Percentiles rank a stretch among this genome's conserved stretches.
These are phyloP conservation scores for Ceratoteleas bidentatus DNA, from an alignment of 1,140 invertebrate species.

Conservation along the genomic window DNA sequence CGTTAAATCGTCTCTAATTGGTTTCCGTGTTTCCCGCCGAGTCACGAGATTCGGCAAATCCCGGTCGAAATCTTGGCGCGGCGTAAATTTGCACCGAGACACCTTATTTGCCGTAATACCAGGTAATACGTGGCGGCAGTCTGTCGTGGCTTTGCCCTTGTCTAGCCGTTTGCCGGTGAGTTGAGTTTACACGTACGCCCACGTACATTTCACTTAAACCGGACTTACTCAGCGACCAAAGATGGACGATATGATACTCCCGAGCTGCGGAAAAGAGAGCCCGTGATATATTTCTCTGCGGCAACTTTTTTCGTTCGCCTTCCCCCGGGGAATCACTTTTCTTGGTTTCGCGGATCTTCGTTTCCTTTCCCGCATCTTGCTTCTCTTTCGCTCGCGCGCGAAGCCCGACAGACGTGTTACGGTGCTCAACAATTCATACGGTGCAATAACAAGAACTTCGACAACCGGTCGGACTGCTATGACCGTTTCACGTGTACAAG, in stretches of 20 bases:
- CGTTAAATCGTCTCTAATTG: constrained; percentile 23
- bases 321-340: constrained; percentile 65
- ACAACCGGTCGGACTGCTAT: constrained; percentile 27
- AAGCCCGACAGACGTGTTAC: constrained; percentile 11
- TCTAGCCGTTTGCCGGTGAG: constrained; percentile 34
- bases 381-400: too few relatives aligned
- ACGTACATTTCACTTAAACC: constrained; percentile 67
- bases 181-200: constrained; percentile 46
- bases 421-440: constrained; percentile 36
- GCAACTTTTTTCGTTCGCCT: constrained; percentile 49
- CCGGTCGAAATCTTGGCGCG: constrained; percentile 2
- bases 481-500: constrained; percentile 15
- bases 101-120: constrained; percentile 45
- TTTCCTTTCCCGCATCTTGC: constrained; percentile 28
- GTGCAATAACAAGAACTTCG: constrained; percentile 24
- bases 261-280: constrained; percentile 43
- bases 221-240: constrained; percentile 61
- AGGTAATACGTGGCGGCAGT: constrained; percentile 30
- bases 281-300: constrained; percentile 64
- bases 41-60: constrained; percentile 15
- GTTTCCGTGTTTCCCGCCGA: not conserved
- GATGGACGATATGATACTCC: constrained; percentile 64
- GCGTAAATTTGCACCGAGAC: constrained; percentile 49
- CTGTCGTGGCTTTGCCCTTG: constrained; percentile 43
- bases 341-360: constrained; percentile 51